Conservation (phyloP, 1,140 invertebrate species). For the Littorina saxatilis region DNA sequence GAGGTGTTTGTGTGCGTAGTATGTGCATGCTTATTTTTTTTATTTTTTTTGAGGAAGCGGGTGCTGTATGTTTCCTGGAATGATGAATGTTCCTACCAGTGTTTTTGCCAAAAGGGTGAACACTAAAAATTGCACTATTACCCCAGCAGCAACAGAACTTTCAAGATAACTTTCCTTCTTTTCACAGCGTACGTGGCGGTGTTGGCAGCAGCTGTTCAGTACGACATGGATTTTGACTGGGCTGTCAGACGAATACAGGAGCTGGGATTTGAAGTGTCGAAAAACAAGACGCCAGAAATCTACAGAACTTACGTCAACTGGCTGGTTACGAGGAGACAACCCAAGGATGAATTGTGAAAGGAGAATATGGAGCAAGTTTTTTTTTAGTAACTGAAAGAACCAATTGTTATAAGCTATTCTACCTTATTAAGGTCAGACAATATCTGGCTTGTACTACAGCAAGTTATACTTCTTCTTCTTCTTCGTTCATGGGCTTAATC, state of each 20-base stretch:
- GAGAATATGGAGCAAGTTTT: too few relatives aligned
- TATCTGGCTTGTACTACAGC: too few relatives aligned
- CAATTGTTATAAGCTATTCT: too few relatives aligned
- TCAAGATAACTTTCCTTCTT: conserved; percentile 3
- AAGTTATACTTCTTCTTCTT: too few relatives aligned
- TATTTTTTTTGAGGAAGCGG: too few relatives aligned
- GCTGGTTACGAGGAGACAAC: conserved; percentile 30
- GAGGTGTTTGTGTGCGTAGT: background rate
- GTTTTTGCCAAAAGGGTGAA: too few relatives aligned
- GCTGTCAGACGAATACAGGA: conserved; percentile 48
- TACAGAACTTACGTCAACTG: conserved; percentile 17
- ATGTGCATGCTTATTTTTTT: too few relatives aligned
- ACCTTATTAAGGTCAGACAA: too few relatives aligned
- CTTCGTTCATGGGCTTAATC: too few relatives aligned
- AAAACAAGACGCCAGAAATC: conserved; percentile 12
- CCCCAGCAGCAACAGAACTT: too few relatives aligned
- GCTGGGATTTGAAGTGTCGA: conserved; percentile 46
- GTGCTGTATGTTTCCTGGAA: background rate
- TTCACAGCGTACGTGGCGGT: conserved; percentile 51
- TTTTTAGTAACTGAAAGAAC: too few relatives aligned
- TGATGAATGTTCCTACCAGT: background rate
- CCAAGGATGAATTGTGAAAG: conserved; percentile 19
- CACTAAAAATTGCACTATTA: too few relatives aligned
- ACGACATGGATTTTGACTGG: conserved; percentile 52
- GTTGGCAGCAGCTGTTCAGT: conserved; percentile 53